These are phyloP conservation scores for Pipistrellus nathusii DNA, from an alignment of 2,797 vertebrate species.

Conservation along the genomic window DNA sequence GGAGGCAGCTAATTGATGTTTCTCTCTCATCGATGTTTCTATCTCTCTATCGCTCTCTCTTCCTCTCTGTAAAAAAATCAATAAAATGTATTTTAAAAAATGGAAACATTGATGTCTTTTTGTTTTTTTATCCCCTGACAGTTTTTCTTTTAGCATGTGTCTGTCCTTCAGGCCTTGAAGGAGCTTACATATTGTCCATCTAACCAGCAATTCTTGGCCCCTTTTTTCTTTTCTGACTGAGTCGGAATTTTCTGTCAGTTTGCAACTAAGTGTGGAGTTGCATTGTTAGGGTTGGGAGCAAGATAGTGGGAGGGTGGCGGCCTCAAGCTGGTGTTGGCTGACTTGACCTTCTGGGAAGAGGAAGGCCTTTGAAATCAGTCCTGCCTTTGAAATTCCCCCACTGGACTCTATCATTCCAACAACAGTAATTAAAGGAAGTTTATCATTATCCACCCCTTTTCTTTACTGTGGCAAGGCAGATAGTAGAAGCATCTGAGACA, in stretches of 20 bases:
- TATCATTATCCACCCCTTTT: neutral
- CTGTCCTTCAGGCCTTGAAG: neutral
- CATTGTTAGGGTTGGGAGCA: neutral
- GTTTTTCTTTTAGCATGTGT: neutral
- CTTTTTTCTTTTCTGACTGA: conserved; percentile 28
- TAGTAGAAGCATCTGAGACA: conserved; percentile 44
- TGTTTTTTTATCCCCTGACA: neutral
- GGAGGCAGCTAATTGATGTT: no score
- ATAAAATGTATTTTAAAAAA: neutral
- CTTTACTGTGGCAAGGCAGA: neutral
- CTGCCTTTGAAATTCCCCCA: conserved; percentile 16
- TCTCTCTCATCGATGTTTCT: no score
- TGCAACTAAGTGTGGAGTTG: conserved; percentile 6
- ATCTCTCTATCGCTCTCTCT: no score
- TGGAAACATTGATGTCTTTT: neutral
- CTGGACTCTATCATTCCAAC: conserved; percentile 38
- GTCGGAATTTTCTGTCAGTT: conserved; percentile 41
- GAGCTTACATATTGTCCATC: neutral
- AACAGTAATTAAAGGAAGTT: conserved; percentile 38
- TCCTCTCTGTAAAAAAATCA: no score
- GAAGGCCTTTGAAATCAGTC: neutral
- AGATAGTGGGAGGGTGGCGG: conserved; percentile 31
- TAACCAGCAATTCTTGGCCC: neutral
- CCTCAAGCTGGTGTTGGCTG: neutral
- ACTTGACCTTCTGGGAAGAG: neutral